Percentiles rank a stretch among this genome's conserved stretches.
Conservation (phyloP, 2,888 invertebrate genomes). For the Athalia rosae region DNA sequence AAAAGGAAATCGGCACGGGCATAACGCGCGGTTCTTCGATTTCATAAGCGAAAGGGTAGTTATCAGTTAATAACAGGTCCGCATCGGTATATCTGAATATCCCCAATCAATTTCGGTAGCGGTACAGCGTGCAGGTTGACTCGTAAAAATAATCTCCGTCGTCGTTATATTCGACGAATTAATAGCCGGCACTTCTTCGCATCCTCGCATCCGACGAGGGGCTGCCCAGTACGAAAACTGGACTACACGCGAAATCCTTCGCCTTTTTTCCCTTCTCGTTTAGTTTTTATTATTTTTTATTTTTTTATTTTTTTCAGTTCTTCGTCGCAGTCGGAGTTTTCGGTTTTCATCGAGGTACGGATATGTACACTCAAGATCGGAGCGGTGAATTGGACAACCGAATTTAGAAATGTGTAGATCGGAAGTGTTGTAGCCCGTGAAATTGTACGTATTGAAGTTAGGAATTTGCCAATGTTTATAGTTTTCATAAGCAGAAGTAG, state of each 20-base stretch:
- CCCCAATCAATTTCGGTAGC: constrained; percentile 53
- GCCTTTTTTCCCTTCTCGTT: too few species aligned
- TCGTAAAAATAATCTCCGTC: constrained; percentile 41
- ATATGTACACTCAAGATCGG: not conserved
- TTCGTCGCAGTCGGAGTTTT: too few species aligned
- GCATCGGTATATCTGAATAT: constrained; percentile 54
- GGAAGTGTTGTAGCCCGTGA: not conserved
- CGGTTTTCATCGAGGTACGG: too few species aligned
- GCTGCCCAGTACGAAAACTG: constrained; percentile 28
- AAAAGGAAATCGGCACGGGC: constrained; percentile 39
- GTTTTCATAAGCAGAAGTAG: constrained; percentile 61
- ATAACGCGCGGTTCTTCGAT: constrained; percentile 12
- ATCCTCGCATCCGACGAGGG: constrained; percentile 8
- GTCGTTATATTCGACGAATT: constrained; percentile 26
- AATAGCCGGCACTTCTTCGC: constrained; percentile 39
- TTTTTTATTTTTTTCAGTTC: too few species aligned
- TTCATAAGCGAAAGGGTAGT: constrained; percentile 50
- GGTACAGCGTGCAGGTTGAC: constrained; percentile 15
- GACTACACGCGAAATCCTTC: constrained; percentile 21
- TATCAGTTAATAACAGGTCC: constrained; percentile 62
- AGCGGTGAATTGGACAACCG: constrained; percentile 18
- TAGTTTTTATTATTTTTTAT: too few species aligned
- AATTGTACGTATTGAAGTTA: constrained; percentile 33
- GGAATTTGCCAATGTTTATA: constrained; percentile 66
- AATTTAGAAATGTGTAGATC: constrained; percentile 12